Conservation (phyloP, 2,797 vertebrate species). For the Eulemur mongoz region DNA sequence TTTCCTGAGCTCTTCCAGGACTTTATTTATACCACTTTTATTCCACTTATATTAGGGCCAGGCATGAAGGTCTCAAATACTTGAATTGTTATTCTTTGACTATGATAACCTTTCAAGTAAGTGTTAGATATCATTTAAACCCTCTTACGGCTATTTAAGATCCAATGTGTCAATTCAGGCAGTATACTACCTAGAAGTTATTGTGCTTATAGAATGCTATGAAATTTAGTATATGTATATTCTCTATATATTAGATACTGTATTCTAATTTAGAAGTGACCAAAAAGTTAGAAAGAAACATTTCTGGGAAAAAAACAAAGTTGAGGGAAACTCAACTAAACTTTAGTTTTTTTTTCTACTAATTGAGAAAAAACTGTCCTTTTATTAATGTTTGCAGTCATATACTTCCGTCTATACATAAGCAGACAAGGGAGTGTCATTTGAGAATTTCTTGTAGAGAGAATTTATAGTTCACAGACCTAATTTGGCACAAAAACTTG, state of each 20-base stretch:
- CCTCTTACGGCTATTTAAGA: not conserved
- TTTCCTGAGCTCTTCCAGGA: not conserved
- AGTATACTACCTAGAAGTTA: not conserved
- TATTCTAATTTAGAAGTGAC: slow-evolving; percentile 4
- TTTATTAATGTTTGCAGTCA: not conserved
- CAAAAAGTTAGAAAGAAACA: not conserved
- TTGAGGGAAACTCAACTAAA: not conserved
- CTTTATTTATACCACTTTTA: not conserved
- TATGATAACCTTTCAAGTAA: not conserved
- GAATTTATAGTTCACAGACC: not conserved
- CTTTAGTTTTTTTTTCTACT: not conserved
- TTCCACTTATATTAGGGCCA: not conserved
- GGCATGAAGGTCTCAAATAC: not conserved
- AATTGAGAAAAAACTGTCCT: not conserved
- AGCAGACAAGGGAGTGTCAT: not conserved
- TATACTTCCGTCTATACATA: not conserved
- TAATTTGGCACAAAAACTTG: not conserved
- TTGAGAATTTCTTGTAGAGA: slow-evolving; percentile 22
- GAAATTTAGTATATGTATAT: not conserved
- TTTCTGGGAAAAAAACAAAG: not conserved
- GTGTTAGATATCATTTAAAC: not conserved
- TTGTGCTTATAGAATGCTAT: not conserved
- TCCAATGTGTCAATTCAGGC: not conserved
- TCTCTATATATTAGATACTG: not conserved
- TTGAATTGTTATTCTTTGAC: not conserved